Evolutionary conservation across 92 coral and sea anemone species (phyloP), one percentile per base, ranked within the genome.

Genomic region (Pocillopora grandis): DNA sequence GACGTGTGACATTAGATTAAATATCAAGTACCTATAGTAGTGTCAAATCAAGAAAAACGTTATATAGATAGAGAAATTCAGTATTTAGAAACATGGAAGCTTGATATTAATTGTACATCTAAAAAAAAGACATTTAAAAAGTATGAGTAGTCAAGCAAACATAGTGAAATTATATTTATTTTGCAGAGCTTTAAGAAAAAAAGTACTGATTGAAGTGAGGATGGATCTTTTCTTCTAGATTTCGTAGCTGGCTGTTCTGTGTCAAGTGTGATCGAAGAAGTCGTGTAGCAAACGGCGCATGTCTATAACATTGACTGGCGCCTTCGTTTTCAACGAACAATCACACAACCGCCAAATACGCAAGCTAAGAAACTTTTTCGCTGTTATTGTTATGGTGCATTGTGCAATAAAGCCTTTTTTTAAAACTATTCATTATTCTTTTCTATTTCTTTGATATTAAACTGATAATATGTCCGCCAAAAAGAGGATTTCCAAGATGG

Each of bases 101-200:
- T n/a, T 20, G 9, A 55, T 58, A 80, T 70, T 81, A 31, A 69
- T 31, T 56, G 19, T 35, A 56, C 20, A 13, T 20, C 21, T 8
- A n/a, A 71, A 80, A 17, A 68, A 58, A 19, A 48, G 70, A 62
- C 68, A 71, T 59, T 56, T 81, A 16, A 12, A 75, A 81, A 36
- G 42, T 58, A 71, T 9, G 61, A 16, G 36, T 59, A 75, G 74
- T 68, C 69, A 71, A 56, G 55, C 31, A 42, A 57, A 15, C 58
- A 69, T 48, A 59, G 69, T 16, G 68, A 80, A 64, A 80, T 66
- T 81, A 58, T 81, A 81, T 81, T 81, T 81, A 81, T 81, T 81
- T 70, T 81, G 85, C 42, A 81, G 74, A 81, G 77, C 55, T 80
- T 76, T 58, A 56, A 80, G 49, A 81, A 36, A 81, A 70, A 79